Conservation (phyloP, 2,113 vertebrate genomes). For the Aleadryas rufinucha region DNA sequence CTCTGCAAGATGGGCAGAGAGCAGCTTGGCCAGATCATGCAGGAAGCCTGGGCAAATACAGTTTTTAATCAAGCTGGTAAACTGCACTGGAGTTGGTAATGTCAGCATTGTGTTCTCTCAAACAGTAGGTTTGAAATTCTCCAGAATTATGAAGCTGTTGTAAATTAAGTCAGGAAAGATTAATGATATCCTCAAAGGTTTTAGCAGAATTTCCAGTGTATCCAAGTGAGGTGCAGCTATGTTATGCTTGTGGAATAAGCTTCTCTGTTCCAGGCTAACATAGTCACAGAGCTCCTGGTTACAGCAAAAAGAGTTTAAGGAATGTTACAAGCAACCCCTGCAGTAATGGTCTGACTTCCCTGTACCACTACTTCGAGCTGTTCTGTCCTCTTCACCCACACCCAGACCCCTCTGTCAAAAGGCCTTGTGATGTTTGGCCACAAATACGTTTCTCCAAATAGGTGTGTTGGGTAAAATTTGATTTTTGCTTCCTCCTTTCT, state of each 20-base stretch:
- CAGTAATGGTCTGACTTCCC: neutral
- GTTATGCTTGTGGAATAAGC: neutral
- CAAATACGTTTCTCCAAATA: accelerated
- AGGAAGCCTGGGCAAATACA: neutral
- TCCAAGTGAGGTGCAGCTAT: neutral
- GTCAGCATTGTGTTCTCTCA: neutral
- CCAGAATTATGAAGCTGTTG: neutral
- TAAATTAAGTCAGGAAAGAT: neutral
- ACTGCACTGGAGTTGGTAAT: neutral
- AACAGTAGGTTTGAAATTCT: neutral
- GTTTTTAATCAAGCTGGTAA: neutral
- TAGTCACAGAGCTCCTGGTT: neutral
- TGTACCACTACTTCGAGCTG: neutral
- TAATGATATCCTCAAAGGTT: neutral
- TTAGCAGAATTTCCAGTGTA: neutral
- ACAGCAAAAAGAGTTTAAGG: neutral
- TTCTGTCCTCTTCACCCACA: neutral
- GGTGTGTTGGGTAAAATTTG: neutral
- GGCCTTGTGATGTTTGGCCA: neutral
- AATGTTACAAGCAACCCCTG: neutral
- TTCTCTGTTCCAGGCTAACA: neutral
- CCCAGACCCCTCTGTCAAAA: neutral
- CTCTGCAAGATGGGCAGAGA: neutral
- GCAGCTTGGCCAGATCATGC: neutral
- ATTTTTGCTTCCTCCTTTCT: neutral